These are phyloP conservation scores for Dipodomys merriami DNA, from an alignment of 2,113 vertebrate species.

Conservation along the genomic window DNA sequence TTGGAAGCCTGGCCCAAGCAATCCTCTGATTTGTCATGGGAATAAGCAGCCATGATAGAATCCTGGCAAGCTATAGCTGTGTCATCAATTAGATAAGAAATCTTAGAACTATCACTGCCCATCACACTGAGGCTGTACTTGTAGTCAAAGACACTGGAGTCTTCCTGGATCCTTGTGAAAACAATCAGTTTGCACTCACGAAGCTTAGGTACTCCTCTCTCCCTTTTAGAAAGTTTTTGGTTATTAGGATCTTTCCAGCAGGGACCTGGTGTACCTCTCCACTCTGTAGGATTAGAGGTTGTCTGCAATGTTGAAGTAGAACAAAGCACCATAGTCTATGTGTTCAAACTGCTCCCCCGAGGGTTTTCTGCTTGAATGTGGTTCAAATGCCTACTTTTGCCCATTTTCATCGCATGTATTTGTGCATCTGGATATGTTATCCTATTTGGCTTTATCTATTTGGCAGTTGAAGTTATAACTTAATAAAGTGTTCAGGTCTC, in stretches of 20 bases:
- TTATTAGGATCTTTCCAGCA: neutral
- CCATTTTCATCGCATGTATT: neutral
- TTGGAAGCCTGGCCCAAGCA: neutral
- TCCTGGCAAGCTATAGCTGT: constrained; percentile 58
- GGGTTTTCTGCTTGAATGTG: neutral
- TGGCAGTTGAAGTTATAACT: constrained; percentile 18
- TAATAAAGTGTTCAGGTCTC: neutral
- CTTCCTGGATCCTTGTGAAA: constrained; percentile 81
- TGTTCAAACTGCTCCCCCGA: neutral
- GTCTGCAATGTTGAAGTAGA: neutral
- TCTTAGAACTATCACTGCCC: constrained; percentile 77
- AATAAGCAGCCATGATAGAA: rapidly evolving
- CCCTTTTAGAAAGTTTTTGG: constrained; percentile 45
- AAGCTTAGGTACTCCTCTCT: constrained; percentile 71
- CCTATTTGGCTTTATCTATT: neutral
- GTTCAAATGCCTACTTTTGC: neutral
- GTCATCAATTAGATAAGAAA: constrained; percentile 78
- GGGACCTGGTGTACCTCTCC: constrained; percentile 78
- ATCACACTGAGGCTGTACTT: constrained; percentile 74
- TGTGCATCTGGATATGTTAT: neutral
- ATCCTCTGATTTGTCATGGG: neutral
- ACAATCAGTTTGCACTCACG: constrained; percentile 67
- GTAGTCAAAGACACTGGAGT: constrained; percentile 56
- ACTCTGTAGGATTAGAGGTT: constrained; percentile 49
- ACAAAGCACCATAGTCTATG: neutral